Conservation (phyloP, 2,888 invertebrate genomes). For the Actias luna region DNA sequence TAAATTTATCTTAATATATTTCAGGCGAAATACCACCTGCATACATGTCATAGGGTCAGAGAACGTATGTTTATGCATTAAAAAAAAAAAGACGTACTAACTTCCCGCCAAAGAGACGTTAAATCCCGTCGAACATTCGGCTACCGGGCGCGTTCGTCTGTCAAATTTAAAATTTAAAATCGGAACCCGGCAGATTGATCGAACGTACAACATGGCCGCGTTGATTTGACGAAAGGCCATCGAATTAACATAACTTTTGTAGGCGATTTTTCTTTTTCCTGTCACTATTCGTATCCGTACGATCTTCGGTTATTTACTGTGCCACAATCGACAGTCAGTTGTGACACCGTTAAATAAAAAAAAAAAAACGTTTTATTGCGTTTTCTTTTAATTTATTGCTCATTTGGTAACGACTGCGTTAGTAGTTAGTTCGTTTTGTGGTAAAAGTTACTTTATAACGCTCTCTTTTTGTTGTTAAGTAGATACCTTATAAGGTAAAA, state of each 20-base stretch:
- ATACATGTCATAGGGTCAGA: too few species aligned
- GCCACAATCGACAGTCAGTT: neutral
- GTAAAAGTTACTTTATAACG: too few species aligned
- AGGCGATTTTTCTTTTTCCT: neutral
- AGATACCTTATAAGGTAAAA: too few species aligned
- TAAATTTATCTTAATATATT: too few species aligned
- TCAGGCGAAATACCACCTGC: too few species aligned
- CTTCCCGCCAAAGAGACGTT: too few species aligned
- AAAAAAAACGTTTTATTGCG: slow-evolving; percentile 10
- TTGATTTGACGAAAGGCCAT: slow-evolving; percentile 52
- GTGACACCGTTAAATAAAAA: slow-evolving; percentile 9
- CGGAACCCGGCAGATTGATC: slow-evolving; percentile 44
- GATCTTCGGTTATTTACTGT: slow-evolving; percentile 7
- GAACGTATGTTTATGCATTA: too few species aligned
- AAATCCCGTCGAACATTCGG: neutral
- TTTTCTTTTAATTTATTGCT: neutral
- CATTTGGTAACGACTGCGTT: neutral
- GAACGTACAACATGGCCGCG: slow-evolving; percentile 35
- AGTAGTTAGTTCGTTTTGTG: too few species aligned
- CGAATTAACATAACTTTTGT: slow-evolving; percentile 45
- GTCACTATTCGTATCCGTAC: slow-evolving; percentile 5
- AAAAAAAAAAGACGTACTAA: neutral
- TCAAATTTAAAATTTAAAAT: slow-evolving; percentile 67
- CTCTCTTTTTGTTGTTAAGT: too few species aligned
- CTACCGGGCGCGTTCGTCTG: slow-evolving; percentile 24